A percentile compares a stretch with the other conserved stretches of the same genome.
phyloP scores from a whole-genome alignment of 1,140 invertebrate genomes.

The Conus betulinus region DNA sequence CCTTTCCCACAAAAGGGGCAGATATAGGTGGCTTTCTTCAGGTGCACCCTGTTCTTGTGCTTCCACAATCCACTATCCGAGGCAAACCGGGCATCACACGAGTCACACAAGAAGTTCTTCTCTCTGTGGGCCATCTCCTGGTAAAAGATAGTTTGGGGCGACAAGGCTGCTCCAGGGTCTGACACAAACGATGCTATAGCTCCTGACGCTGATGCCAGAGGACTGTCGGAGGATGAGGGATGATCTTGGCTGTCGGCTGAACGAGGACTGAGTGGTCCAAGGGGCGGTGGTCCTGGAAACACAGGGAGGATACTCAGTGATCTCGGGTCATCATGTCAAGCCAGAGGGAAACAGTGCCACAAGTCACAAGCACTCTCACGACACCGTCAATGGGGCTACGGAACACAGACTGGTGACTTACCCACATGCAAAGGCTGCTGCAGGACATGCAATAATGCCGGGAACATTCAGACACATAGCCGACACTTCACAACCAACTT shows the following conservation, averaged over 20 bases:
- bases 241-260: not conserved
- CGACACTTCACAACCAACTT: too few species aligned
- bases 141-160: not conserved
- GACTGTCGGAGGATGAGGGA: not conserved
- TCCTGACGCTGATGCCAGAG: not conserved
- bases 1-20: slow-evolving; percentile 8
- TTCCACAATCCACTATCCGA: slow-evolving; percentile 7
- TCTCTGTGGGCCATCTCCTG: not conserved
- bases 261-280: not conserved
- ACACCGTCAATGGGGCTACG: too few species aligned
- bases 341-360: too few species aligned
- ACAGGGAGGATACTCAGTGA: not conserved
- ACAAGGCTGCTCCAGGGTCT: not conserved
- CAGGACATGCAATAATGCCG: not conserved
- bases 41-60: slow-evolving; percentile 4
- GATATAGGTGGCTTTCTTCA: slow-evolving; percentile 3
- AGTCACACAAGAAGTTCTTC: not conserved
- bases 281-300: not conserved
- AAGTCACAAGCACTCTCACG: too few species aligned
- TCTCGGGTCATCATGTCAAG: too few species aligned
- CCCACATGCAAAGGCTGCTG: not conserved
- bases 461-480: too few species aligned
- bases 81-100: not conserved
- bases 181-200: not conserved
- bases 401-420: not conserved